phyloP scores from a whole-genome alignment of 2,888 invertebrate species.

The Diaphora mendica region DNA sequence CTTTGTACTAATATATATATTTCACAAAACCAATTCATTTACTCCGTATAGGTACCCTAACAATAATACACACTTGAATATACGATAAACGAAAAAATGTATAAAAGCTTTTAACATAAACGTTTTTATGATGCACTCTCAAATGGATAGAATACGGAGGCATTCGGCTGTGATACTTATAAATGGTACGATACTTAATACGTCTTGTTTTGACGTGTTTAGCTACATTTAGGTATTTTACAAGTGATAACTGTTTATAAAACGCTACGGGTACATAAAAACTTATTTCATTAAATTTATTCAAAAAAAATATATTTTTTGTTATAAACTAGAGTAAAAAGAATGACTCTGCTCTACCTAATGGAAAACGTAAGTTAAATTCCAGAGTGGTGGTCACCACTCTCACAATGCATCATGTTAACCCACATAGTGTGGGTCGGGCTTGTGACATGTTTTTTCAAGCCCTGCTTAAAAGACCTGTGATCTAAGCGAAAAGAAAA shows the following conservation, averaged over 20 bases:
- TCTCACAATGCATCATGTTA: too few species aligned
- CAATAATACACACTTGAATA: constrained; percentile 2
- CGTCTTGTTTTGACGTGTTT: neutral
- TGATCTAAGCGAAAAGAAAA: too few species aligned
- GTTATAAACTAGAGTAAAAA: too few species aligned
- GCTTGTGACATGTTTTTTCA: too few species aligned
- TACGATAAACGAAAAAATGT: constrained; percentile 41
- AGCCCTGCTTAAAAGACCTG: too few species aligned
- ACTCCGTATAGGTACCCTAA: neutral
- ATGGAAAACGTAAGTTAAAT: too few species aligned
- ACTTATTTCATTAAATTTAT: too few species aligned
- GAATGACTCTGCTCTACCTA: too few species aligned
- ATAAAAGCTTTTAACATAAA: constrained; percentile 60
- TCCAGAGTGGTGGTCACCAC: too few species aligned
- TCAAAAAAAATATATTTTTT: too few species aligned
- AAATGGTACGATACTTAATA: constrained; percentile 1
- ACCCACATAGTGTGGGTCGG: too few species aligned
- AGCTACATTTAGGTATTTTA: neutral
- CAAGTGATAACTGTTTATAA: too few species aligned
- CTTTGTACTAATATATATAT: neutral
- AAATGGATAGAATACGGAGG: constrained; percentile 32
- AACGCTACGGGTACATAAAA: neutral
- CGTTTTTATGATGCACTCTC: constrained; percentile 55
- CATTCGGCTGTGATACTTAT: constrained; percentile 28
- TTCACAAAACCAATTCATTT: neutral